These are phyloP conservation scores for Andrena hattorfiana DNA, from an alignment of 2,888 invertebrate species.

Conservation along the genomic window DNA sequence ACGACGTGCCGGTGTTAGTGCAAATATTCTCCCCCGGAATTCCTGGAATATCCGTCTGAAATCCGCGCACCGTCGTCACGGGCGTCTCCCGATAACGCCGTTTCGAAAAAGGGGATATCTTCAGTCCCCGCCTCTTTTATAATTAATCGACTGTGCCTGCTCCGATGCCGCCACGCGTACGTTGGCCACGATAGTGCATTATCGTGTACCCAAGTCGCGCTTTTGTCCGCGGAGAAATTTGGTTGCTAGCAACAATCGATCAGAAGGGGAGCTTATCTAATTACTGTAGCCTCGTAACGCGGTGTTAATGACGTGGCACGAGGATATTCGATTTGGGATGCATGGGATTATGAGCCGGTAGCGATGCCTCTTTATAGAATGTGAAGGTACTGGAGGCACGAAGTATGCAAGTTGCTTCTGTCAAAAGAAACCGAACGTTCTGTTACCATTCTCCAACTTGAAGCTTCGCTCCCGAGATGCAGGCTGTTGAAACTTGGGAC, in stretches of 20 bases:
- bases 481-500: neutral
- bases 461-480: neutral
- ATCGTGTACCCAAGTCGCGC: conserved; percentile 57
- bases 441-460: neutral
- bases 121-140: conserved; percentile 20
- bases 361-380: neutral
- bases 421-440: neutral
- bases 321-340: conserved; percentile 57
- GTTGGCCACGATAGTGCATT: conserved; percentile 53
- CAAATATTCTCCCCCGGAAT: conserved; percentile 29
- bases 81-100: neutral
- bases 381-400: neutral
- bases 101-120: neutral
- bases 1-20: conserved; percentile 25
- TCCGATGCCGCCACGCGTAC: neutral
- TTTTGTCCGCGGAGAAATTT: conserved; percentile 60
- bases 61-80: neutral
- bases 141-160: conserved; percentile 48
- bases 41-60: conserved; percentile 5
- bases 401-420: too few relatives aligned
- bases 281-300: conserved; percentile 53
- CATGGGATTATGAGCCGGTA: conserved; percentile 28
- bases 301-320: conserved; percentile 59
- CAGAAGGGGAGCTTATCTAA: conserved; percentile 52
- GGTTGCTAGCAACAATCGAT: conserved; percentile 63